Base-by-base conservation (phyloP, 2,797 vertebrate species). In the Dendrocincla tyrannina region DNA sequence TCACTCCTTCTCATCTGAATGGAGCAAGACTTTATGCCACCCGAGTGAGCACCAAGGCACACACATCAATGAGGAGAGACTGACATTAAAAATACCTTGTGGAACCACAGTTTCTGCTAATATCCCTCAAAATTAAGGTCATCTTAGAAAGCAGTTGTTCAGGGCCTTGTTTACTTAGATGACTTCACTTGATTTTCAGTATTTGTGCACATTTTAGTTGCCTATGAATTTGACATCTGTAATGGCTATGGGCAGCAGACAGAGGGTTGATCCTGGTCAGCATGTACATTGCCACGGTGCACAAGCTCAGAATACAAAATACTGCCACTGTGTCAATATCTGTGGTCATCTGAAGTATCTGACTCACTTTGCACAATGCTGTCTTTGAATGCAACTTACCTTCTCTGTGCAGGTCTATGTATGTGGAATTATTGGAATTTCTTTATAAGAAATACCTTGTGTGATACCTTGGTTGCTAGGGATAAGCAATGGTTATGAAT, bases 221-320 rank as follows among this genome's bases (percentile, higher is more conserved):
- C 16, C 27, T 42, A 7, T 58, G 66, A 63, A 47, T 75, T 58
- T 39, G 56, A 11, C 41, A 70, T 9, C 41, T 8, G 3, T 13
- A n/a, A 56, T 12, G 41, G 62, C n/a, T 35, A 37, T n/a, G 4
- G 52, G 60, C 33, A 47, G 39, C 73, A 87, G n/a, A 44, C 25
- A 77, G 59, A 85, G 41, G 33, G n/a, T 27, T 74, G 23, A 50
- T 69, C 35, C 14, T 19, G 30, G 17, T 27, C 1, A 1, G 9
- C 0, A 7, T 17, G 22, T 37, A 72, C 1, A 2, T 27, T 78
- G 39, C 27, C 39, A 4, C 0, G 3, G 25, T 1, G 2, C 27
- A 62, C 30, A 49, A 52, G 25, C 18, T 52, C 59, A 76, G 52
- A 88, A 79, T 20, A 70, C 3, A 76, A 79, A 92, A 52, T 67